phyloP scores from a whole-genome alignment of 2,113 vertebrate species.

The Cyrtonyx montezumae region DNA sequence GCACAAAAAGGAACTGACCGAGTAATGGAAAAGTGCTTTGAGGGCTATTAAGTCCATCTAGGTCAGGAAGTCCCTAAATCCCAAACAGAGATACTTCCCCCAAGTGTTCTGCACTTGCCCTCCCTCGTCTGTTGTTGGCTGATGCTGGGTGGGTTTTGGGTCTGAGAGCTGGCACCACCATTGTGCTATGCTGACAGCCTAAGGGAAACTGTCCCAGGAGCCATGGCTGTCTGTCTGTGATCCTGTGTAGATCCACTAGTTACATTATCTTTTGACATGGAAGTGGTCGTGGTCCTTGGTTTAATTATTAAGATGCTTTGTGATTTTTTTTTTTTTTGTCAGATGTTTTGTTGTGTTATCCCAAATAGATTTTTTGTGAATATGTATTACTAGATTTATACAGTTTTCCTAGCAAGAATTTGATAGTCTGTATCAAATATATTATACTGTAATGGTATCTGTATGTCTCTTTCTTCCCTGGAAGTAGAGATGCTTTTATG shows the following conservation, averaged over 20 bases:
- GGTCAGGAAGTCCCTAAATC: neutral
- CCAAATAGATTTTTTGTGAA: neutral
- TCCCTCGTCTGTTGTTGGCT: neutral
- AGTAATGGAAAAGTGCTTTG: neutral
- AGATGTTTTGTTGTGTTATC: neutral
- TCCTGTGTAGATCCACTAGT: neutral
- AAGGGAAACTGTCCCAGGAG: slow-evolving; percentile 6
- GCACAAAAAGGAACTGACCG: neutral
- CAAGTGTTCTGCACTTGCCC: accelerated
- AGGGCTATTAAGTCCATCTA: neutral
- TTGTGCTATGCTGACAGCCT: neutral
- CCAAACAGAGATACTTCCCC: neutral
- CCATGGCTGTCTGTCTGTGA: neutral
- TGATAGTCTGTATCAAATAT: neutral
- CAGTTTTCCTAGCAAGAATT: neutral
- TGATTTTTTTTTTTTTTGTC: neutral
- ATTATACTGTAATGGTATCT: accelerated
- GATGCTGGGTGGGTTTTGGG: neutral
- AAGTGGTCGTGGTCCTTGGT: neutral
- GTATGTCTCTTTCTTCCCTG: neutral
- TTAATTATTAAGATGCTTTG: neutral
- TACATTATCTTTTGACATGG: neutral
- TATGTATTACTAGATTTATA: neutral
- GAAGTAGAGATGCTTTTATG: neutral
- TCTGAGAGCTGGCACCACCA: neutral